phyloP scores from a whole-genome alignment of 2,797 vertebrate species.

The Champsocephalus gunnari region DNA sequence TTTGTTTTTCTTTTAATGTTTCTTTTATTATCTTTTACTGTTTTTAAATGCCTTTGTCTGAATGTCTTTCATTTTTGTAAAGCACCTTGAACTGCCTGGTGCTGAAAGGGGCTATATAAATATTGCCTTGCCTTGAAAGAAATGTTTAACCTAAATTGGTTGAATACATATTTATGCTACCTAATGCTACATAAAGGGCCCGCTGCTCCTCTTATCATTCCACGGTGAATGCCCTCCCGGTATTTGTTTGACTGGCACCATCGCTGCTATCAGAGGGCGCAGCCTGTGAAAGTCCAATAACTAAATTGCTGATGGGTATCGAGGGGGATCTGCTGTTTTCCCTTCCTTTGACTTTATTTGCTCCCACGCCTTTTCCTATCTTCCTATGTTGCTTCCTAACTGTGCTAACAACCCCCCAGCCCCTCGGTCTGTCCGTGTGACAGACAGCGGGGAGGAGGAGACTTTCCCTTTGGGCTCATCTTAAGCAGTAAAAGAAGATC shows the following conservation, averaged over 20 bases:
- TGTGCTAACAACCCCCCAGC: conserved; percentile 52
- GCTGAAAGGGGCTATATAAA: too few species aligned
- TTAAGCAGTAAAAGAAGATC: conserved; percentile 25
- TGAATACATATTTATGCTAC: conserved; percentile 30
- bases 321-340: conserved; percentile 55
- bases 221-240: conserved; percentile 35
- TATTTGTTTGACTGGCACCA: conserved; percentile 68
- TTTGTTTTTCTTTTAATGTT: too few species aligned
- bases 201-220: conserved; percentile 41
- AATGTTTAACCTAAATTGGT: conserved; percentile 19
- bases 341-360: conserved; percentile 68
- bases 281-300: conserved; percentile 62
- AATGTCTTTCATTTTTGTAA: too few species aligned
- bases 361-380: conserved; percentile 52
- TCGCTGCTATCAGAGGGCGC: conserved; percentile 51
- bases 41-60: too few species aligned
- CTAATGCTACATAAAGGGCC: conserved; percentile 78
- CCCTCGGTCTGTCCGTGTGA: conserved; percentile 30
- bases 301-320: conserved; percentile 74
- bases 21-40: too few species aligned
- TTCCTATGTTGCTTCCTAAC: conserved; percentile 46
- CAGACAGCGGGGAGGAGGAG: conserved; percentile 15
- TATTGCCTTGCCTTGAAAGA: background rate
- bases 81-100: too few species aligned
- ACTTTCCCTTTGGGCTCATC: conserved; percentile 13